Conservation (phyloP, 1,140 invertebrate genomes). For the Rhagoletis pomonella region DNA sequence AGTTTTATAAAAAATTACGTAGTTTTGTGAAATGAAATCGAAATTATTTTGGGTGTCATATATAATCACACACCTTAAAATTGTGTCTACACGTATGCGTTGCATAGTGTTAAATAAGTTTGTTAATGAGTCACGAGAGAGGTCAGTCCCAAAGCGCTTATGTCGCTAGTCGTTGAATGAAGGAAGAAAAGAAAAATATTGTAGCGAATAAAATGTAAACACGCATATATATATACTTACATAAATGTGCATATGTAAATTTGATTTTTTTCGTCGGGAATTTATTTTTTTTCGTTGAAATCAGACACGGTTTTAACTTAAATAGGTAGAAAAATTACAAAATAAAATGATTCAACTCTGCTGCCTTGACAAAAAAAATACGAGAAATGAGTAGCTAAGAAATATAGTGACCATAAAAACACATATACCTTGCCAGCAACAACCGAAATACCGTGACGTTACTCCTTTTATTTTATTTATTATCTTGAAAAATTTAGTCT, state of each 20-base stretch:
- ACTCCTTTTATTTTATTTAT: background rate
- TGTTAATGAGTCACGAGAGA: background rate
- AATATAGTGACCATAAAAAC: no score
- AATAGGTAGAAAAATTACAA: background rate
- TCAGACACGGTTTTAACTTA: background rate
- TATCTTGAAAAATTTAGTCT: background rate
- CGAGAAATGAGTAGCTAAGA: background rate
- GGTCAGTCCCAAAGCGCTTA: background rate
- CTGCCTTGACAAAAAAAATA: background rate
- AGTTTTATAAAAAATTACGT: conserved; percentile 17
- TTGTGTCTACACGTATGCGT: background rate
- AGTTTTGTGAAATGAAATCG: background rate
- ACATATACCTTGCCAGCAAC: no score
- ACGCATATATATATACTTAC: background rate
- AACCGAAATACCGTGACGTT: background rate
- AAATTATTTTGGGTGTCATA: background rate
- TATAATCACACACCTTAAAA: background rate
- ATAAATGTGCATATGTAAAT: background rate
- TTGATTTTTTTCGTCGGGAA: background rate
- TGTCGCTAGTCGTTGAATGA: background rate
- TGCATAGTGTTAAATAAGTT: background rate
- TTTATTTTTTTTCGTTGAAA: background rate
- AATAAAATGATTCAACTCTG: conserved; percentile 6
- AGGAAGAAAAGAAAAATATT: background rate
- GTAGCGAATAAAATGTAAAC: background rate